These are phyloP conservation scores for Leptopilina myrica DNA, from an alignment of 2,888 invertebrate species.

Conservation along the genomic window DNA sequence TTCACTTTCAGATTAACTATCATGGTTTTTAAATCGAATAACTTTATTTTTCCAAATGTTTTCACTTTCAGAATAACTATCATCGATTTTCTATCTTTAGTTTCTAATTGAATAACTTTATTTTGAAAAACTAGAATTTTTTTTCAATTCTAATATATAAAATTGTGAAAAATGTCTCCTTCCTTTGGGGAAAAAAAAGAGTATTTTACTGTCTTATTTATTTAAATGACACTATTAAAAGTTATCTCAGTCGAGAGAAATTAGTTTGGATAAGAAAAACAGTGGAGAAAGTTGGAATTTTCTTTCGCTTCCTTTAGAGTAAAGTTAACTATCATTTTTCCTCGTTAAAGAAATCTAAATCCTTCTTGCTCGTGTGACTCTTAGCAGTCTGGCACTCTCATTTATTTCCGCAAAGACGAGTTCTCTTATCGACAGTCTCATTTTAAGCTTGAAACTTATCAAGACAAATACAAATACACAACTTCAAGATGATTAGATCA, in stretches of 20 bases:
- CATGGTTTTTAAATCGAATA: too few relatives aligned
- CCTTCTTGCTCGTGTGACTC: slow-evolving; percentile 59
- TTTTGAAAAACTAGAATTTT: too few relatives aligned
- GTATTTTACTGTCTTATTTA: too few relatives aligned
- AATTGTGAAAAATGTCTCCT: too few relatives aligned
- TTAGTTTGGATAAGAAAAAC: slow-evolving; percentile 20
- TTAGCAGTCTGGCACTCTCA: slow-evolving; percentile 41
- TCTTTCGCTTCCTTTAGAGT: slow-evolving; percentile 32
- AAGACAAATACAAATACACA: slow-evolving; percentile 67
- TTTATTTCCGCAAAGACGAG: slow-evolving; percentile 46
- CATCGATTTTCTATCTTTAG: too few relatives aligned
- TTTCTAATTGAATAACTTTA: too few relatives aligned
- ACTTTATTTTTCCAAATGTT: too few relatives aligned
- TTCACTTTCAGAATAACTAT: too few relatives aligned
- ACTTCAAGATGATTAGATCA: too few relatives aligned
- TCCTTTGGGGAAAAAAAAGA: too few relatives aligned
- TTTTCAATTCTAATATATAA: too few relatives aligned
- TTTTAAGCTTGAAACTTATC: slow-evolving; percentile 68
- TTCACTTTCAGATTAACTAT: too few relatives aligned
- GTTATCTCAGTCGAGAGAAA: background rate
- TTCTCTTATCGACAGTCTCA: slow-evolving; percentile 68
- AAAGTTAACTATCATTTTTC: slow-evolving; percentile 47
- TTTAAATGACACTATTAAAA: background rate
- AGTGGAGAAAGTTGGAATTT: background rate
- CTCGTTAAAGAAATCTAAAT: slow-evolving; percentile 63